Base-by-base conservation (phyloP, 2,113 vertebrate genomes). In the Salvelinus sp. region DNA sequence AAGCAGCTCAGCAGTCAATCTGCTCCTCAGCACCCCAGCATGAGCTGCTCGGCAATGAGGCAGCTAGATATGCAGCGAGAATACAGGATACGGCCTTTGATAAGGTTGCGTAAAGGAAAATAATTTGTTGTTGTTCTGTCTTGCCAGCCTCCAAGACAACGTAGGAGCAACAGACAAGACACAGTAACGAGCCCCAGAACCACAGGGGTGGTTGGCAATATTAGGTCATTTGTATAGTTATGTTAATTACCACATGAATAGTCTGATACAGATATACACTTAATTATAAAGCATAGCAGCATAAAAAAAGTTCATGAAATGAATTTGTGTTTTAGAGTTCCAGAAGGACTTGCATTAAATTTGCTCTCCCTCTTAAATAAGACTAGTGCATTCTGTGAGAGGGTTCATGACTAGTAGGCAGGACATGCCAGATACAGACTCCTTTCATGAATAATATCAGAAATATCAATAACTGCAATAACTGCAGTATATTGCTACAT, bases 61-160 rank as follows among this genome's bases (percentile, higher is more conserved):
- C 14, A 20, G 18, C 13, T 54, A 18, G 66, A 16, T 69, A 48
- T 48, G 68, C 68, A 48, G 44, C 1, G 12, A 9, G 44, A 69
- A 44, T 38, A 6, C 33, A 20, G 44, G 68, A 50, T 69, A 18
- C 50, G 16, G 68, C 38, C 68, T 69, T 44, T 47, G 38, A 69
- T 47, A 6, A 69, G 7, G 68, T 44, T 47, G 44, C 20, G 44
- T 13, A 69, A 48, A 69, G n/a, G 22, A 69, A 25, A 69, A 23
- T 4, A 69, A 33, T 33, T 23, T 47, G 38, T 69, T 69, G n/a
- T 48, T 69, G n/a, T 69, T n/a, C 12, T 69, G 68, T 69, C 12
- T 28, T 44, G 9, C 66, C 28, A 33, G 30, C 16, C 30, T 68
- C 16, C 28, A 18, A 38, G 66, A 68, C 13, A 14, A 68, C 1